phyloP scores from a whole-genome alignment of 2,113 vertebrate species.

The Calidris pygmaea region DNA sequence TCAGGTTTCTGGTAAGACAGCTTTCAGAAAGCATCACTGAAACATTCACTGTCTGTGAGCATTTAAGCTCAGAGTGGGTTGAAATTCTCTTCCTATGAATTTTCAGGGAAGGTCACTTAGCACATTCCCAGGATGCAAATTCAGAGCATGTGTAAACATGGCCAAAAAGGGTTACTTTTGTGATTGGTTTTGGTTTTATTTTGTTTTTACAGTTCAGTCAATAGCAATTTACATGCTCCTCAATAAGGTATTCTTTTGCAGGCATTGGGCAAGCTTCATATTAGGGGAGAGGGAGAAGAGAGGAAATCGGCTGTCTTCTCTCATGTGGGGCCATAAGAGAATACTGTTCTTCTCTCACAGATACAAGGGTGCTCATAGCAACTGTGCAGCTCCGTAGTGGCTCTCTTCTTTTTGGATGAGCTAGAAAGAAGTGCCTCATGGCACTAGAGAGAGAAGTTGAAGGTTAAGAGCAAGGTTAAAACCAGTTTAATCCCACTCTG shows the following conservation, averaged over 20 bases:
- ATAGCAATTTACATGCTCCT: background rate
- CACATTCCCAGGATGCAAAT: background rate
- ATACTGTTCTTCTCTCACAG: background rate
- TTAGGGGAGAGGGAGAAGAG: background rate
- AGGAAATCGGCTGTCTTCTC: background rate
- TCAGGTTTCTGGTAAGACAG: background rate
- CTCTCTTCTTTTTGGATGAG: background rate
- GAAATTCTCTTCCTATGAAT: background rate
- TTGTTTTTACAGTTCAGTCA: background rate
- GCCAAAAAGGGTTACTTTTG: background rate
- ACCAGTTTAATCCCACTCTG: background rate
- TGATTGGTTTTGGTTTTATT: background rate
- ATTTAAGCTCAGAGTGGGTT: background rate
- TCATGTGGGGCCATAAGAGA: background rate
- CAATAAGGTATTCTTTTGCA: background rate
- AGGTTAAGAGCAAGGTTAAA: background rate
- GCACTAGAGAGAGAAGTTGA: background rate
- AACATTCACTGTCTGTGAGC: background rate
- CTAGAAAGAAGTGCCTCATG: background rate
- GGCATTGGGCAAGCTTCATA: rapidly evolving
- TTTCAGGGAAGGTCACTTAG: background rate
- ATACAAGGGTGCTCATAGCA: background rate
- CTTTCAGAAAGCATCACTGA: background rate
- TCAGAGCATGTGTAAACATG: background rate
- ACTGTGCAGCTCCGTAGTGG: background rate